Conservation (phyloP, 2,113 vertebrate genomes). For the Artemisiospiza belli region DNA sequence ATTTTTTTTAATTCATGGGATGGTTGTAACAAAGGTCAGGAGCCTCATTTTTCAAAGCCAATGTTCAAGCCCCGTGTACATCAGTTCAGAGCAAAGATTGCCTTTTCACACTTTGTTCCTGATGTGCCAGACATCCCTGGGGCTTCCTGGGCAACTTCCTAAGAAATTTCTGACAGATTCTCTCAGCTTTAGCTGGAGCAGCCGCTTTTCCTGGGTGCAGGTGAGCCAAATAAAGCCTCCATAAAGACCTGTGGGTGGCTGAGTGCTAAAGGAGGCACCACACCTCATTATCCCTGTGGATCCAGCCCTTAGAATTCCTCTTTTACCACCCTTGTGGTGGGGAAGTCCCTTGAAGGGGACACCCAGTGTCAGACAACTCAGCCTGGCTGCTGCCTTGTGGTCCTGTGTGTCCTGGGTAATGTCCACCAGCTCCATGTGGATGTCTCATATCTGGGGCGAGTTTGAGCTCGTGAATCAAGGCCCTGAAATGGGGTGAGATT, state of each 20-base stretch:
- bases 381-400: neutral
- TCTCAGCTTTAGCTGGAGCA: neutral
- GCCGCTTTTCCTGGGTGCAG: neutral
- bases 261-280: neutral
- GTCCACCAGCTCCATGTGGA: rapidly evolving
- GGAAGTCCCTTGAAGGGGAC: neutral
- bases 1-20: neutral
- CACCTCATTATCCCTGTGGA: rapidly evolving
- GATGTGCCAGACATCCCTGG: neutral
- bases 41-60: neutral
- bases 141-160: neutral
- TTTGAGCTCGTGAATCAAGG: neutral
- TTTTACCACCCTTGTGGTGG: too few species aligned
- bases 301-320: neutral
- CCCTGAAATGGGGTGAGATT: neutral
- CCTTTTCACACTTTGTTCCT: neutral
- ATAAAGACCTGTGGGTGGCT: neutral
- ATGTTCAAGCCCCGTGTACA: neutral
- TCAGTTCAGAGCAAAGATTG: neutral
- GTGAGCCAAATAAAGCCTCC: neutral
- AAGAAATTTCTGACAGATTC: neutral
- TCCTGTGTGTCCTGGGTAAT: neutral
- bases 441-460: neutral
- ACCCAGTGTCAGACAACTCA: rapidly evolving
- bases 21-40: neutral